These are phyloP conservation scores for Drosophila subobscura DNA, from an alignment of 1,140 invertebrate species.

Conservation along the genomic window DNA sequence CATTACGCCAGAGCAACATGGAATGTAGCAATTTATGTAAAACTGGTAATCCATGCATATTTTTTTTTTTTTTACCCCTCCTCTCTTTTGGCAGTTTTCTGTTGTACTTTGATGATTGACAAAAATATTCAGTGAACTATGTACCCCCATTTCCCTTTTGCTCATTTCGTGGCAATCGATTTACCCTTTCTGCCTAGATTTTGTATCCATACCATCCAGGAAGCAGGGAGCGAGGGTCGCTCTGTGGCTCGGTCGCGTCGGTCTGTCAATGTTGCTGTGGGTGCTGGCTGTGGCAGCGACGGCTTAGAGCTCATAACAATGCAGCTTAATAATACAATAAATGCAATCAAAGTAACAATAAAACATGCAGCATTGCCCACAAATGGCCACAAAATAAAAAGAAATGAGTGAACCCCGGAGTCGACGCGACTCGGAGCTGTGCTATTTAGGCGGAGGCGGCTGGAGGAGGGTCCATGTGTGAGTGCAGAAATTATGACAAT, in stretches of 20 bases:
- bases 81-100: background rate
- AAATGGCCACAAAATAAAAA: conserved; percentile 70
- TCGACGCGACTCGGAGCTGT: conserved; percentile 36
- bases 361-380: conserved; percentile 79
- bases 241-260: background rate
- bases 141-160: background rate
- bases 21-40: conserved; percentile 5
- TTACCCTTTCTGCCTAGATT: conserved; percentile 25
- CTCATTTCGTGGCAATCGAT: conserved; percentile 19
- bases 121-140: conserved; percentile 32
- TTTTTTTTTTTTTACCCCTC: background rate
- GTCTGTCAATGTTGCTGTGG: conserved; percentile 31
- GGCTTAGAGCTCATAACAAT: conserved; percentile 73
- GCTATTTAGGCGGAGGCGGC: conserved; percentile 11
- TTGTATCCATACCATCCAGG: conserved; percentile 8
- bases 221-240: background rate
- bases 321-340: conserved; percentile 83
- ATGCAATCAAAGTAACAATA: conserved; percentile 83
- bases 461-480: conserved; percentile 26
- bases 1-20: background rate
- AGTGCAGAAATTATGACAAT: conserved; percentile 78
- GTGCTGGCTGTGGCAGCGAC: conserved; percentile 38
- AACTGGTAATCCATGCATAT: conserved; percentile 18
- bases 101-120: conserved; percentile 20
- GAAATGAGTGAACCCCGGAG: conserved; percentile 47